Conservation (phyloP, 2,888 invertebrate species). For the Malthinus seriepunctatus region DNA sequence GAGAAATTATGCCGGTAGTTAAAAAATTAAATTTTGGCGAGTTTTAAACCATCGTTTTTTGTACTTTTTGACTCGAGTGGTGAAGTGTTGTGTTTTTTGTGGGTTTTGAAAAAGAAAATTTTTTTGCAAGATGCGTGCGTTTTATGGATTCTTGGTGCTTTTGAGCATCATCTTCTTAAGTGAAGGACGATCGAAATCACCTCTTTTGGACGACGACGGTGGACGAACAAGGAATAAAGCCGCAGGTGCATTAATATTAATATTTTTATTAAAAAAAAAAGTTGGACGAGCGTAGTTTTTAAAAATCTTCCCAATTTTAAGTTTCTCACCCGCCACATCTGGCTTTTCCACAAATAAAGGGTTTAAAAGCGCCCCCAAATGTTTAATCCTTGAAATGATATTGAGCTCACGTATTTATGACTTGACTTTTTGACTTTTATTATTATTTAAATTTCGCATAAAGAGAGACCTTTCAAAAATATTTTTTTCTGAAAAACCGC, state of each 20-base stretch:
- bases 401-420: constrained; percentile 13
- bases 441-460: neutral
- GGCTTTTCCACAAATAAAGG: neutral
- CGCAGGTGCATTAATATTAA: constrained; percentile 43
- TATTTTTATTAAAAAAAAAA: constrained; percentile 7
- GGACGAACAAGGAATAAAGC: constrained; percentile 46
- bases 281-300: neutral
- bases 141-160: constrained; percentile 23
- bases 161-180: constrained; percentile 21
- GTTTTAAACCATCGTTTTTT: neutral
- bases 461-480: no score
- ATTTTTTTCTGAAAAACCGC: no score
- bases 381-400: constrained; percentile 17
- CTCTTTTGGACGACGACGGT: constrained; percentile 47
- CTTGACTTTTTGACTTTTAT: neutral
- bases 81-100: constrained; percentile 32
- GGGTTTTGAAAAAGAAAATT: constrained; percentile 9
- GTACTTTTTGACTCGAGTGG: constrained; percentile 17
- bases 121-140: constrained; percentile 12
- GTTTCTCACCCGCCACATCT: constrained; percentile 2
- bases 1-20: constrained; percentile 29
- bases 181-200: constrained; percentile 43
- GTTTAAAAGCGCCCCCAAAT: constrained; percentile 2
- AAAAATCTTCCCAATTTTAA: neutral
- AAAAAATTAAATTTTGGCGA: constrained; percentile 14